Base-by-base conservation (phyloP, 1,140 invertebrate genomes). In the Holotrichia oblita region DNA sequence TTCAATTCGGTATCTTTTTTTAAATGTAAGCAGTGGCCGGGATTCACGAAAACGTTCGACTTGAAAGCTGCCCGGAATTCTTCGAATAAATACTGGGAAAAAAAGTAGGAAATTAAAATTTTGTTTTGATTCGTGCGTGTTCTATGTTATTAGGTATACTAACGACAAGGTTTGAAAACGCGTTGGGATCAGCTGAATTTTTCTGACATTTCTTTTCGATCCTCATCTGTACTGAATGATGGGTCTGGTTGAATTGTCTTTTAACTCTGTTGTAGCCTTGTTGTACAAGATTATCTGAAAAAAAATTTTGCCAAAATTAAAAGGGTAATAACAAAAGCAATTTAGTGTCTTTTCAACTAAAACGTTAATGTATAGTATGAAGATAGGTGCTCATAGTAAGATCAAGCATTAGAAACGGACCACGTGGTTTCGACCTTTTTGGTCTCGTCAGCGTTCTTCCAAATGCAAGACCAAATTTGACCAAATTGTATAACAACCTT, bases 1-100 rank as follows among this genome's bases (percentile, higher is more conserved):
- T 69, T 24, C 0, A 69, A 22, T 27, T 69, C 61, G 61, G 22
- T 69, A 22, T 69, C 61, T 7, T 22, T 69, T 69, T 69, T 69
- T 22, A 69, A 34, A 24, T 8, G 12, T 10, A 69, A 6, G 22
- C 61, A 69, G 8, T 69, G 12, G 20, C 61, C 61, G 22, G 20
- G 22, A 22, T 69, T 69, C 22, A 22, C 22, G 8, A 69, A 69
- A 14, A 69, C 61, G 9, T 69, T 69, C 6, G 8, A 10, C 0
- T 9, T 27, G 0, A 69, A 24, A 17, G 27, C 20, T 27, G 3
- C 7, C 3, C 10, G 22, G 27, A 69, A 69, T 34, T 69, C 22
- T 8, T 69, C 10, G 27, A 27, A 27, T 8, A 20, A 27, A 27
- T 27, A 27, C 61, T 69, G 22, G 0, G 24, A 69, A 55, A 3